Evolutionary conservation across 2,797 vertebrate genomes (phyloP), one percentile per base, ranked within the genome.

Genomic region (Eulemur rubriventer): DNA sequence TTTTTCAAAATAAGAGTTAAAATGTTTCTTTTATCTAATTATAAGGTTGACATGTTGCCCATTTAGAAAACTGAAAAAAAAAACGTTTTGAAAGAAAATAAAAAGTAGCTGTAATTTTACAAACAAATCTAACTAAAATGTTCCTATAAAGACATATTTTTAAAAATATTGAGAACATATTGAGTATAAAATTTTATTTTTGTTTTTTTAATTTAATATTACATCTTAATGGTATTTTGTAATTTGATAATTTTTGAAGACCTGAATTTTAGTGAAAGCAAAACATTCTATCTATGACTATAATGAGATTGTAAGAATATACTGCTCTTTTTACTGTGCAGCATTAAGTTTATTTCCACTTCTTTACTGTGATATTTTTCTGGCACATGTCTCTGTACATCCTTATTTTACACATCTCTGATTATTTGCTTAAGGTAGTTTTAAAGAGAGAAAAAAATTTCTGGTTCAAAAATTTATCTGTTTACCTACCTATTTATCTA

Each of bases 341-440:
- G 13, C 22, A 70, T 55, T 46, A 76, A 26, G 14, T 87, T 70
- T 87, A 33, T 61, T 91, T 89, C 20, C 4, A 48, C 14, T 28
- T 82, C 35, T 72, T 91, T 91, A 63, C 18, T 76, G 10, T 48
- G 30, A 16, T 46, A 65, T 61, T 91, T 61, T 30, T 75, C 59
- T 94, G 20, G 52, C 33, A 78, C 75, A 82, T 48, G 38, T 76
- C 12, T 78, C 28, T 88, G 20, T 83, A 69, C 10, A n/a, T 91
- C 75, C 26, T 69, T 86, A 78, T 83, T 91, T 94, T 91, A 63
- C 0, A n/a, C 52, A 38, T 63, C 10, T 94, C 35, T 76, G 33
- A 59, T 70, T 83, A 79, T 91, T 76, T 96, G 46, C 59, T 91
- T 94, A 83, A 78, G n/a, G 61, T 61, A 76, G 22, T 67, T 61